Evolutionary conservation across 1,140 invertebrate species (phyloP).

Genomic region (Leptonema lineaticorne): DNA sequence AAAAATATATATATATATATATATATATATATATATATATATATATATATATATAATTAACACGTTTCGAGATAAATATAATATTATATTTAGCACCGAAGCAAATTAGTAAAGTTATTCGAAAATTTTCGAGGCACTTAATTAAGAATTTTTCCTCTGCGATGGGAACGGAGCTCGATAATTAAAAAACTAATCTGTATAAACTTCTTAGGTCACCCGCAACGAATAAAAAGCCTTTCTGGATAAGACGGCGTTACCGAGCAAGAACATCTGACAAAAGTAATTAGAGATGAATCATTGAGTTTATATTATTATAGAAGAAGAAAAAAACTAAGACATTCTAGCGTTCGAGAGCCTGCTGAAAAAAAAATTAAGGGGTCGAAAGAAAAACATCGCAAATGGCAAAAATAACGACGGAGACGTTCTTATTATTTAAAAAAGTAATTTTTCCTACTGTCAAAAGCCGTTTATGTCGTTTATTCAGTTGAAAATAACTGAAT

Average conservation of each 20-base stretch:
- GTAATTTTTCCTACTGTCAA: no score
- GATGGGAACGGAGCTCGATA: background rate
- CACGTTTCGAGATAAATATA: no score
- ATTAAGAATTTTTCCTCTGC: conserved; percentile 1
- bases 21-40: background rate
- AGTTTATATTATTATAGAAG: background rate
- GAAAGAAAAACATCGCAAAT: background rate
- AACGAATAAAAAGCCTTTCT: conserved; percentile 12
- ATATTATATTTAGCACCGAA: background rate
- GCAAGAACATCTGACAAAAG: conserved; percentile 6
- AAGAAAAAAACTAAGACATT: background rate
- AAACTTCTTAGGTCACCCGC: background rate
- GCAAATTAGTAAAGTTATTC: background rate
- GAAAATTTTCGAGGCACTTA: background rate
- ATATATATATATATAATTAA: no score
- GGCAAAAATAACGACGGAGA: background rate
- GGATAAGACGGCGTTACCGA: background rate
- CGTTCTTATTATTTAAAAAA: no score
- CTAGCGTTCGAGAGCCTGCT: background rate
- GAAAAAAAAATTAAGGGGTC: background rate
- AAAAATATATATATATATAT: background rate
- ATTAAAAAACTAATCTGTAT: conserved; percentile 19
- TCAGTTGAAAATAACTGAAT: no score
- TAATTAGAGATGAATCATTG: conserved; percentile 9
- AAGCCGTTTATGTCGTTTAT: no score